Evolutionary conservation across 1,140 invertebrate genomes (phyloP), one percentile per base, ranked within the genome.

Genomic region (Frieseomelitta varia): DNA sequence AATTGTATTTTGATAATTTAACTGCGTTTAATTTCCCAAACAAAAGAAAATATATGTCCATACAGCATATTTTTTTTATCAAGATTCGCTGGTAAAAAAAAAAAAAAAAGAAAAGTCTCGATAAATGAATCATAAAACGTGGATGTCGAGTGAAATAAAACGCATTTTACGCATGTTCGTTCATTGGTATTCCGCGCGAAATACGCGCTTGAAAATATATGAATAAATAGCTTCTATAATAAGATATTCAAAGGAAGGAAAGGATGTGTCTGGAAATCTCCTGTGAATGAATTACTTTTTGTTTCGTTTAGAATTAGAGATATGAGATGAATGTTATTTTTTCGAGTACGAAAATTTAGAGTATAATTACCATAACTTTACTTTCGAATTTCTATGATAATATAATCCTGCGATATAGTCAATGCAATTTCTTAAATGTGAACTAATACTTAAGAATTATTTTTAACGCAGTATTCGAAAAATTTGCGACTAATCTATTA

Each of bases 171-270:
- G 77, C 12, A 19, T 68, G 8, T 61, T 55, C 1, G 4, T 19
- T 21, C 30, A 21, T 84, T 84, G 56, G 58, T 80, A 85, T 85
- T 85, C 72, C 14, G 3, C 39, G 15, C 14, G 30, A 10, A 55
- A 51, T 27, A 47, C 39, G 56, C 19, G 34, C 39, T 30, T 67
- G 55, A 14, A 67, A 63, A 81, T 1, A 65, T 27, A 56, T 55
- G 84, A 85, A 75, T 81, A 85, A 68, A 56, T 55, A 71, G 79
- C 4, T 81, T 85, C 71, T 75, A 74, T 73, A 68, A 53, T 79
- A 81, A 85, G 63, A 71, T 6, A 14, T 81, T 30, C 30, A 17
- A n/a, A 11, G 1, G 15, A 61, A 51, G 53, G 75, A 81, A 34
- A 71, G 56, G 24, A 80, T 67, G n/a, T 51, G n/a, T 65, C 19